These are phyloP conservation scores for Hipposideros larvatus DNA, from an alignment of 2,797 vertebrate genomes.

Conservation along the genomic window DNA sequence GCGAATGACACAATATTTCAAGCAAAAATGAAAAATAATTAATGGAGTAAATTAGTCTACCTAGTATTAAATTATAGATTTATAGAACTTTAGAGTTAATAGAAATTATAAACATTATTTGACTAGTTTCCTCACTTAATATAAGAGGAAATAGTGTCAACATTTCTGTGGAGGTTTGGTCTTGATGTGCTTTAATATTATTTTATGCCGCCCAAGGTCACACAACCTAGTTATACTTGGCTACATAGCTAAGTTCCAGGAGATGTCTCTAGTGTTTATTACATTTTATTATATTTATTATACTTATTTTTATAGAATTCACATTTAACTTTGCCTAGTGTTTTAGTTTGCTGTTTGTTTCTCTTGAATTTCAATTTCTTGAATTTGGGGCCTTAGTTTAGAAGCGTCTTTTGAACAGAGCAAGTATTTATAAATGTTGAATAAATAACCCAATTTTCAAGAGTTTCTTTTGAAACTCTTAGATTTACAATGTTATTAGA, in stretches of 20 bases:
- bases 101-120: conserved; percentile 32
- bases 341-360: conserved; percentile 1
- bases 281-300: neutral
- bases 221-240: neutral
- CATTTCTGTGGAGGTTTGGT: neutral
- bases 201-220: neutral
- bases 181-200: neutral
- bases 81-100: conserved; percentile 14
- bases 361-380: conserved; percentile 16
- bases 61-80: conserved; percentile 26
- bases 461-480: neutral
- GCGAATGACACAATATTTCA: conserved; percentile 15
- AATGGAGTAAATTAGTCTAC: neutral
- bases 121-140: neutral
- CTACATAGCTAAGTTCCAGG: neutral
- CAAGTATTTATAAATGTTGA: conserved; percentile 14
- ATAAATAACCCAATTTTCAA: neutral
- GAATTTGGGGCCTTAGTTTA: neutral
- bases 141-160: neutral
- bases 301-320: conserved; percentile 45
- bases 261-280: neutral
- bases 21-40: conserved; percentile 43
- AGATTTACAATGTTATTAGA: neutral
- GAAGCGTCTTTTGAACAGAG: neutral
- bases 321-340: neutral